phyloP scores from a whole-genome alignment of 2,888 invertebrate genomes.

The Agonopterix subpropinquella region DNA sequence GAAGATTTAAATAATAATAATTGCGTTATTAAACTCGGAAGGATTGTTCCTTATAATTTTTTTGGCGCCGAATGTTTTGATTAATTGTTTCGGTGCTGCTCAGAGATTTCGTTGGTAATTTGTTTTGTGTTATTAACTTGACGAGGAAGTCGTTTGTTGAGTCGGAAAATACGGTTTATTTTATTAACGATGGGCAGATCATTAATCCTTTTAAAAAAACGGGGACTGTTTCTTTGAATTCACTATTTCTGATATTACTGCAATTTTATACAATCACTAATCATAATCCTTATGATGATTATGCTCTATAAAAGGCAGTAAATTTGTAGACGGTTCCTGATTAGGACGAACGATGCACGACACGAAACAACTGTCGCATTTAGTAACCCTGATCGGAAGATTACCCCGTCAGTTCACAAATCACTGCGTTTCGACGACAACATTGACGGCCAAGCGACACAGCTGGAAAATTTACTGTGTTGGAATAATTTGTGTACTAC shows the following conservation, averaged over 20 bases:
- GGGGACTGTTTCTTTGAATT: constrained; percentile 2
- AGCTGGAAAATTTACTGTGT: no score
- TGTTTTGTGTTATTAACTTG: constrained; percentile 69
- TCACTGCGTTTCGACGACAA: no score
- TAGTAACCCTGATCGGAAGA: not conserved
- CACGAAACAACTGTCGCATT: not conserved
- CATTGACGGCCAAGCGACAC: no score
- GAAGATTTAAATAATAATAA: constrained; percentile 71
- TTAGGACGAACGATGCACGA: not conserved
- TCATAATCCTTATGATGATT: no score
- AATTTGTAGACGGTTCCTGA: not conserved
- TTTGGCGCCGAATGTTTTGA: constrained; percentile 49
- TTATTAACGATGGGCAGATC: constrained; percentile 21
- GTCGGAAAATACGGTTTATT: constrained; percentile 45
- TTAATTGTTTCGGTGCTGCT: constrained; percentile 59
- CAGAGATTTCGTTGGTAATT: constrained; percentile 56
- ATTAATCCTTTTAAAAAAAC: constrained; percentile 11
- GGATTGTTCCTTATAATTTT: constrained; percentile 54
- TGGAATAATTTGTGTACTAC: no score
- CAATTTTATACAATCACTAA: not conserved
- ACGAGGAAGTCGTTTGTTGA: constrained; percentile 61
- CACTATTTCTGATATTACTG: not conserved
- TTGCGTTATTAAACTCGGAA: constrained; percentile 35
- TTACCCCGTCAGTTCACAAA: no score
- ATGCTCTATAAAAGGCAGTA: no score